Evolutionary conservation across 2,113 vertebrate genomes (phyloP).

Genomic region (Pterocles orientalis): DNA sequence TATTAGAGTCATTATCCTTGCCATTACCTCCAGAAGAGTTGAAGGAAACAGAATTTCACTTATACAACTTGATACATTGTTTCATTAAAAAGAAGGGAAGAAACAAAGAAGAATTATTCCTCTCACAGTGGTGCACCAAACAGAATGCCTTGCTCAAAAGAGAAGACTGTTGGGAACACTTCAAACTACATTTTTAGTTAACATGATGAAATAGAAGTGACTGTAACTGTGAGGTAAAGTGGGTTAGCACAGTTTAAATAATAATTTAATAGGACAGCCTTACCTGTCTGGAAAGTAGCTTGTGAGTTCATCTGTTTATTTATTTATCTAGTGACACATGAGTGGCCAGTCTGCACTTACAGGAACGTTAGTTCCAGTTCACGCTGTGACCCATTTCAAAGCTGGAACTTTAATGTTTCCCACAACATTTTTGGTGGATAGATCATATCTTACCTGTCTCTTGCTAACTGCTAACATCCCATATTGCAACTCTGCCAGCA

Average conservation of each 20-base stretch:
- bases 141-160: neutral
- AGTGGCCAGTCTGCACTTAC: neutral
- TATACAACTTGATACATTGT: neutral
- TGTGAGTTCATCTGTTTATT: neutral
- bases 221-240: neutral
- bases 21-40: neutral
- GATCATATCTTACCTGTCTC: accelerated
- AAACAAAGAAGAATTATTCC: neutral
- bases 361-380: neutral
- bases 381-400: neutral
- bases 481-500: neutral
- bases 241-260: neutral
- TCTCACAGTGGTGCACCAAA: neutral
- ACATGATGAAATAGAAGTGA: neutral
- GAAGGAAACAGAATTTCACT: neutral
- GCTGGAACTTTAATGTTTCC: neutral
- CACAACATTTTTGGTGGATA: neutral
- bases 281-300: neutral
- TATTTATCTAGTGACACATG: neutral
- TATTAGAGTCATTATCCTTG: neutral
- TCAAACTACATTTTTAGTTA: neutral
- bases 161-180: neutral
- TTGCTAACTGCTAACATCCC: neutral
- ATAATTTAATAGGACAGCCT: neutral
- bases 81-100: neutral